A percentile compares a stretch with the other conserved stretches of the same genome.
Evolutionary conservation across 2,888 invertebrate genomes (phyloP).

Genomic region (Plusia festucae): DNA sequence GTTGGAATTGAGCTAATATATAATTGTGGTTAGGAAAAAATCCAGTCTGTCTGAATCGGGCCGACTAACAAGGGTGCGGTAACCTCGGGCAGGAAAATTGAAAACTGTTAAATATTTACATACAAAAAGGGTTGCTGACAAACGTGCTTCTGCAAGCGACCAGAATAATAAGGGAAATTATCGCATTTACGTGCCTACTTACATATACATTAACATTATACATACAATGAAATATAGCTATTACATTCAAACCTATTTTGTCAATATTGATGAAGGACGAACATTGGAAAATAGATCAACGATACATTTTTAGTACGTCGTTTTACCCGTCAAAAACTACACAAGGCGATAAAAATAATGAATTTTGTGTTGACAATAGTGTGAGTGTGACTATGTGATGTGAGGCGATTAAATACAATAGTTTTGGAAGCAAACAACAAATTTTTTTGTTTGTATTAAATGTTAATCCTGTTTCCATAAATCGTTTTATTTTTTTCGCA

Average conservation of each 20-base stretch:
- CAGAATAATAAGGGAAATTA: constrained; percentile 43
- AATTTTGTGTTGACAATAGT: neutral
- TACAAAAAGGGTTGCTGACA: constrained; percentile 14
- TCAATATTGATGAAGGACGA: constrained; percentile 34
- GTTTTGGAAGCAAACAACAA: neutral
- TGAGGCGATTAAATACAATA: neutral
- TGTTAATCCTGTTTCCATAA: no score
- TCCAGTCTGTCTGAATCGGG: neutral
- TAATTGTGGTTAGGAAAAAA: neutral
- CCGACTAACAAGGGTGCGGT: neutral
- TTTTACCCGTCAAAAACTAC: constrained; percentile 10
- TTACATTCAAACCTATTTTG: constrained; percentile 44
- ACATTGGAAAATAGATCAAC: constrained; percentile 39
- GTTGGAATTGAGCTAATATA: constrained; percentile 4
- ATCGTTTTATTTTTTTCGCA: neutral
- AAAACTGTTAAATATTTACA: constrained; percentile 13
- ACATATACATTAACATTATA: neutral
- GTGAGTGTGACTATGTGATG: neutral
- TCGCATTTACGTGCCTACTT: constrained; percentile 20
- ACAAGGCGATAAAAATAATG: constrained; percentile 5
- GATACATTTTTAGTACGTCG: constrained; percentile 22
- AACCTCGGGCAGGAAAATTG: constrained; percentile 6
- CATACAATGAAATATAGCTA: constrained; percentile 24
- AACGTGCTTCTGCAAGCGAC: constrained; percentile 9
- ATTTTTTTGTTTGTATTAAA: neutral